Evolutionary conservation across 2,888 invertebrate species (phyloP).

Genomic region (Dryomyza anilis): DNA sequence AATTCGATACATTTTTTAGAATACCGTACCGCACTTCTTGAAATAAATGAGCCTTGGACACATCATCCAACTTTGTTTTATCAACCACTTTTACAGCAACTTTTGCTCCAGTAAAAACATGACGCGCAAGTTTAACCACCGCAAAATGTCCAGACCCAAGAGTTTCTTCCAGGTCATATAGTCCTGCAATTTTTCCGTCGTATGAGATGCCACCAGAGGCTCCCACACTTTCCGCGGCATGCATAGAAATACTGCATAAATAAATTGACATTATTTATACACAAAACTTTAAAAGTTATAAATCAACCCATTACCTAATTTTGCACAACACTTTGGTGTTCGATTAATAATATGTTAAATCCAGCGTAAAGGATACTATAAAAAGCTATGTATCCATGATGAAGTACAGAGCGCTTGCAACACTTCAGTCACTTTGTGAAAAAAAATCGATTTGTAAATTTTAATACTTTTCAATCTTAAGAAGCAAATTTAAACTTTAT

Average conservation of each 20-base stretch:
- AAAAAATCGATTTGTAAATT: not conserved
- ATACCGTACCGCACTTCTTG: constrained; percentile 84
- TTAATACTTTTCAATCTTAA: not conserved
- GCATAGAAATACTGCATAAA: constrained; percentile 11
- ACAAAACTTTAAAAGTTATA: too few species aligned
- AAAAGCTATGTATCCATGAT: constrained; percentile 17
- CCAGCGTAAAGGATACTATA: not conserved
- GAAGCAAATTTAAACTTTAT: too few species aligned
- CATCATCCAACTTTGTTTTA: constrained; percentile 95
- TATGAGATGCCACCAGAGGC: constrained; percentile 43
- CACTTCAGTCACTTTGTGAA: not conserved
- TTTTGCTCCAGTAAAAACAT: constrained; percentile 98
- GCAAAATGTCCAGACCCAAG: constrained; percentile 98
- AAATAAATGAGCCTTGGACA: constrained; percentile 93
- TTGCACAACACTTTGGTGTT: too few species aligned
- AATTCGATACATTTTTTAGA: too few species aligned
- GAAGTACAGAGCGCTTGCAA: not conserved
- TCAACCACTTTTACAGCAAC: constrained; percentile 98
- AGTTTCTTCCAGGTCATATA: constrained; percentile 97
- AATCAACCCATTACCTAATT: too few species aligned
- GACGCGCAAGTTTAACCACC: constrained; percentile 87
- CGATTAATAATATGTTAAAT: not conserved
- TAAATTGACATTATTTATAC: too few species aligned
- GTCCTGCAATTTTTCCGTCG: constrained; percentile 88
- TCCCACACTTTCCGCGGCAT: constrained; percentile 41